A percentile compares a stretch with the other conserved stretches of the same genome.
phyloP scores from a whole-genome alignment of 2,797 vertebrate species.

The Synanceia verrucosa region DNA sequence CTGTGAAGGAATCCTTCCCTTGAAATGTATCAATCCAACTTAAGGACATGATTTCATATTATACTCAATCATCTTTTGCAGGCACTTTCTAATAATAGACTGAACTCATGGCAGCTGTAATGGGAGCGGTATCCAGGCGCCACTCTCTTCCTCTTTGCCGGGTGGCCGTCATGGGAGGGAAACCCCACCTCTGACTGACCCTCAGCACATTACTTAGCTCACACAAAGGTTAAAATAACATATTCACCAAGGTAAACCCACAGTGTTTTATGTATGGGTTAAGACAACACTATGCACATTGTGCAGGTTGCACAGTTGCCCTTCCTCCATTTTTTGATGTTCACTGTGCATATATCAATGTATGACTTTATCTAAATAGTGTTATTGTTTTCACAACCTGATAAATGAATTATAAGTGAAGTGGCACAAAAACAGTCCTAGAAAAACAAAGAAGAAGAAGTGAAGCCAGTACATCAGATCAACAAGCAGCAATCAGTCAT shows the following conservation, averaged over 20 bases:
- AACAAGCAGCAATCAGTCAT: conserved; percentile 3
- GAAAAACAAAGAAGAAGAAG: conserved; percentile 29
- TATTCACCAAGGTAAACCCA: conserved; percentile 28
- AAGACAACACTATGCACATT: conserved; percentile 50
- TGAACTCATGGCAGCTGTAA: not conserved
- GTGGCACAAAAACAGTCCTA: conserved; percentile 11
- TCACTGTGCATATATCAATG: not conserved
- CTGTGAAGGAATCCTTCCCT: not conserved
- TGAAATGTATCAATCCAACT: not conserved
- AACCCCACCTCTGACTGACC: conserved; percentile 53
- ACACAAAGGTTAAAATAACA: conserved; percentile 78
- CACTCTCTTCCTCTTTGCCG: conserved; percentile 49
- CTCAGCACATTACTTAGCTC: conserved; percentile 54
- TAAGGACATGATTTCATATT: not conserved
- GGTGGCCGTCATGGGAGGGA: conserved; percentile 28
- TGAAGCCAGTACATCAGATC: conserved; percentile 12
- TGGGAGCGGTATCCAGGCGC: conserved; percentile 34
- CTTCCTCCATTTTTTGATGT: conserved; percentile 32
- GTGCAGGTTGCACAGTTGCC: conserved; percentile 26
- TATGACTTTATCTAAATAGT: conserved; percentile 5
- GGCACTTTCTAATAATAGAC: conserved; percentile 41
- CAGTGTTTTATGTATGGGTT: conserved; percentile 52
- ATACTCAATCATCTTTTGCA: conserved; percentile 7
- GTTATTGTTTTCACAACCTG: conserved; percentile 26
- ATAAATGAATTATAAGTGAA: conserved; percentile 17